Conservation (phyloP, 1,140 invertebrate species). For the Brachionus manjavacas region DNA sequence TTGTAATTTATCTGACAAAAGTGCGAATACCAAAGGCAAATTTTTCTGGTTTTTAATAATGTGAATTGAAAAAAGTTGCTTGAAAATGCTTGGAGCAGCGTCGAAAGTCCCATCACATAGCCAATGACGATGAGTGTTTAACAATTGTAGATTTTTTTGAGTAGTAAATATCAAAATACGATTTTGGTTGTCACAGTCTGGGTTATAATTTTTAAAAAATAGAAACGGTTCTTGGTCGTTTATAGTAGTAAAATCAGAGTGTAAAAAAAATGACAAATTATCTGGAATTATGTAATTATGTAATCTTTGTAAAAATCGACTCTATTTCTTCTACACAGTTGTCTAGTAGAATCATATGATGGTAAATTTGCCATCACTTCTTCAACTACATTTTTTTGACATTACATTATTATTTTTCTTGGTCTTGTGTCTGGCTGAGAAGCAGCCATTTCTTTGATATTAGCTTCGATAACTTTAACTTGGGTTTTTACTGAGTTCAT, state of each 20-base stretch:
- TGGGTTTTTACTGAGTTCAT: neutral
- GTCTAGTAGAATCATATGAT: neutral
- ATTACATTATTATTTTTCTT: slow-evolving; percentile 5
- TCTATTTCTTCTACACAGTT: neutral
- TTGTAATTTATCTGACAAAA: neutral
- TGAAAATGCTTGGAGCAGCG: neutral
- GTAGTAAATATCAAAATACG: no score
- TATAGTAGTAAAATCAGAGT: neutral
- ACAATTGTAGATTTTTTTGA: no score
- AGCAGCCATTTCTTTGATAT: slow-evolving; percentile 3
- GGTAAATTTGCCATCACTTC: neutral
- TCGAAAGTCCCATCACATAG: no score
- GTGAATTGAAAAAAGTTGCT: neutral
- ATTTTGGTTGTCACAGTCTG: no score
- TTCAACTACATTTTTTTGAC: neutral
- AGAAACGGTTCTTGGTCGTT: no score
- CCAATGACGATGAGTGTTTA: no score
- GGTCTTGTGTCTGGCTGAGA: no score
- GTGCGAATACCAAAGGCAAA: neutral
- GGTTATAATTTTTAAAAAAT: no score
- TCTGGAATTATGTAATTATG: neutral
- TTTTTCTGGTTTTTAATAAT: neutral
- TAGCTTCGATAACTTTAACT: neutral
- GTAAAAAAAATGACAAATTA: neutral
- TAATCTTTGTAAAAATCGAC: neutral